phyloP scores from a whole-genome alignment of 2,888 invertebrate species.

The Notodonta dromedarius region DNA sequence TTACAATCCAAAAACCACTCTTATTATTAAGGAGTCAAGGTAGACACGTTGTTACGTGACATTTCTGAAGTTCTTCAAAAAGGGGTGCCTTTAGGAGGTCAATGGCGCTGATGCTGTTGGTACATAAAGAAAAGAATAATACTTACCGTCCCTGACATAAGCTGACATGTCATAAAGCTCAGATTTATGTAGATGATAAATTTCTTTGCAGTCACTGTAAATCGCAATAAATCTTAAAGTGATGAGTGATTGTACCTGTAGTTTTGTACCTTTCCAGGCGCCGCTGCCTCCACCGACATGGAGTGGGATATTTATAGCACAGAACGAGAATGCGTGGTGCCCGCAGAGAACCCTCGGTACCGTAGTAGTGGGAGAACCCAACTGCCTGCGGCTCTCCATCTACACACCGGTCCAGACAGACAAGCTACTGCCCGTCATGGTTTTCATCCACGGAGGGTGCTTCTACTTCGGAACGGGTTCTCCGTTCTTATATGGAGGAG shows the following conservation, averaged over 20 bases:
- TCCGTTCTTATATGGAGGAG: conserved; percentile 84
- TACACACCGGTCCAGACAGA: conserved; percentile 55
- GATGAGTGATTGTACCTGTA: background rate
- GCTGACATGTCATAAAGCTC: too few species aligned
- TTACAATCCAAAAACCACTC: too few species aligned
- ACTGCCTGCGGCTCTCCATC: conserved; percentile 73
- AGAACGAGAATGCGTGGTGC: conserved; percentile 70
- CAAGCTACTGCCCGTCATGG: conserved; percentile 82
- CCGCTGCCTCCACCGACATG: conserved; percentile 70
- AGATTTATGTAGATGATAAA: too few species aligned
- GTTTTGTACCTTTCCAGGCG: conserved; percentile 54
- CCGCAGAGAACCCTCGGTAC: conserved; percentile 62
- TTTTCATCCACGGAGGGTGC: conserved; percentile 86
- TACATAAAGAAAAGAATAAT: too few species aligned
- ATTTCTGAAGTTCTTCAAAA: too few species aligned
- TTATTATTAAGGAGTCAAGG: too few species aligned
- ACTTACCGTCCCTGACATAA: too few species aligned
- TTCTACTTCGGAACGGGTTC: conserved; percentile 85
- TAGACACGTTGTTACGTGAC: too few species aligned
- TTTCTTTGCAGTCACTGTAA: too few species aligned
- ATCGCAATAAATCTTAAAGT: too few species aligned
- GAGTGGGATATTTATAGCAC: conserved; percentile 70
- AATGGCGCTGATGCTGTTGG: too few species aligned
- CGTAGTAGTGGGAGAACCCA: conserved; percentile 57
- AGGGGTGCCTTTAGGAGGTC: too few species aligned